Conservation (phyloP, 2,113 vertebrate species). For the Misgurnus mizolepis region DNA sequence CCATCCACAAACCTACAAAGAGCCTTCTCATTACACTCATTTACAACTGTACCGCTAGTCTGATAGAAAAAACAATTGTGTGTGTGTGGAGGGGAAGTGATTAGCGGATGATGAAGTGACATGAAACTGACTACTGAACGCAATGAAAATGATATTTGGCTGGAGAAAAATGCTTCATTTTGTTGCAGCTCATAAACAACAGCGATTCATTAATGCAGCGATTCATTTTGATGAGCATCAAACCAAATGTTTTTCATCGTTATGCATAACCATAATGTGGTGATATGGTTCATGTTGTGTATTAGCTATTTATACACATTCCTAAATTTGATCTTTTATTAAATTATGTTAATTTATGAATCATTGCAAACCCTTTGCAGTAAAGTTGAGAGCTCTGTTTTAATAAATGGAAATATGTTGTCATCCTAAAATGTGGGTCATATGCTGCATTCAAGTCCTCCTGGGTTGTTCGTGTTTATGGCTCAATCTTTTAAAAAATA, state of each 20-base stretch:
- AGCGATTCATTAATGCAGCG: neutral
- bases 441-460: neutral
- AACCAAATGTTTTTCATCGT: conserved; percentile 21
- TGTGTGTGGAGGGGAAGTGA: conserved; percentile 14
- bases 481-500: no score
- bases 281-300: neutral
- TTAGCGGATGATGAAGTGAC: conserved; percentile 19
- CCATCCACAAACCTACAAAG: conserved; percentile 49
- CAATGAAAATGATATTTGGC: neutral
- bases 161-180: neutral
- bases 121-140: neutral
- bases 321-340: neutral
- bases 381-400: neutral
- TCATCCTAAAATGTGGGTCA: neutral
- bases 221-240: neutral
- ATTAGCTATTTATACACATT: neutral
- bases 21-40: conserved; percentile 60
- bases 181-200: neutral
- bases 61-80: conserved; percentile 27
- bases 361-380: neutral
- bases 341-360: conserved; percentile 6
- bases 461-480: no score
- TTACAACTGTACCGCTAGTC: conserved; percentile 58
- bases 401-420: neutral
- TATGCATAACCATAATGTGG: neutral